Base-by-base conservation (phyloP, 2,888 invertebrate genomes). In the Polyommatus icarus region DNA sequence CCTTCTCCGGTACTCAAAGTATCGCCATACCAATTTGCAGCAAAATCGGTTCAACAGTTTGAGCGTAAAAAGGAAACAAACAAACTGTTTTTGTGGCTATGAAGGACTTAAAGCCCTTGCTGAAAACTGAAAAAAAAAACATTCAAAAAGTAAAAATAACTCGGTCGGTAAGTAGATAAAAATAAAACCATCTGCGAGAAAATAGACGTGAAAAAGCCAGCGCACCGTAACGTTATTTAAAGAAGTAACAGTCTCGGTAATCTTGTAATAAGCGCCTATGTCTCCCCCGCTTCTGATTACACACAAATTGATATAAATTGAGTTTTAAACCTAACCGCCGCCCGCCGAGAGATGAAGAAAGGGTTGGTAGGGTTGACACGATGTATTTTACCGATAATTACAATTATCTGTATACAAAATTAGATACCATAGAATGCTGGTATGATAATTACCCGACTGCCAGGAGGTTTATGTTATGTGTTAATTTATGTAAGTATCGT, bases 221-320 rank as follows among this genome's bases (percentile, higher is more conserved):
- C 67, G 15, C 15, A 15, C 29, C 29, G 29, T 67, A 32, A 67
- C 67, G 67, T 67, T 67, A 32, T 67, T 24, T 61, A 61, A 24
- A 67, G 67, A 67, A 67, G 67, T 29, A 67, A 67, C 67, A 67
- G 29, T 32, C 67, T 20, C 67, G 10, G 29, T 75, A 75, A 75
- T 50, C 50, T 50, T 29, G 46, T 75, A 75, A 86, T 87, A 89
- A 91, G 84, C 87, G 87, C 87, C 67, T 67, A 67, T 67, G 67
- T 67, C 67, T 88, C 83, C 87, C 87, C 90, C 87, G 87, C 86
- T 85, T 85, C 88, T 92, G 93, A 93, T 93, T 94, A 91, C 91
- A 88, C 87, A 87, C 90, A 93, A 94, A 94, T 93, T 93, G 94
- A 91, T 89, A 94, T 90, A 93, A 94, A 93, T 93, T 93, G 93